Evolutionary conservation across 2,888 invertebrate species (phyloP).

Genomic region (Eucera pruinosa): DNA sequence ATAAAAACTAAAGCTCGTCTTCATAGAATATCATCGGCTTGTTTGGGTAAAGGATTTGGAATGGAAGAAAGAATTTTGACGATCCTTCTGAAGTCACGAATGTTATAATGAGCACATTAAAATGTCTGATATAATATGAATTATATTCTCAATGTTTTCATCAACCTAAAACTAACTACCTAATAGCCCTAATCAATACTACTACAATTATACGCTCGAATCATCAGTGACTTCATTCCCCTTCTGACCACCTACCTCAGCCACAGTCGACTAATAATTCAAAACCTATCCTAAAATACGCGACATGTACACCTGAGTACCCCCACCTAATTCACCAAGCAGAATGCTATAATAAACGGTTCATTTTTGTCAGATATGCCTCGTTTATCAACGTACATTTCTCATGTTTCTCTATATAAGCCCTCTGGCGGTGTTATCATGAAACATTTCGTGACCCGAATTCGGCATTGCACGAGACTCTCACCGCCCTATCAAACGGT

Average conservation of each 20-base stretch:
- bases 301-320: neutral
- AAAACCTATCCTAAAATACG: neutral
- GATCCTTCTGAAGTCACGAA: too few species aligned
- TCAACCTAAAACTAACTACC: neutral
- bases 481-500: slow-evolving; percentile 58
- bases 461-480: slow-evolving; percentile 71
- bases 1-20: slow-evolving; percentile 37
- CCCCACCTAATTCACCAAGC: neutral
- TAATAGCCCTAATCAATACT: neutral
- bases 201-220: neutral
- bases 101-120: too few species aligned
- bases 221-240: neutral
- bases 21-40: neutral
- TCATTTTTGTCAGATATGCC: slow-evolving; percentile 10
- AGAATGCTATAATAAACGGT: slow-evolving; percentile 27
- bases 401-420: too few species aligned
- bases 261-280: neutral
- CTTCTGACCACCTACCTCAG: too few species aligned
- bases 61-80: neutral
- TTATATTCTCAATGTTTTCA: neutral
- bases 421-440: slow-evolving; percentile 71
- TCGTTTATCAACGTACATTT: slow-evolving; percentile 66
- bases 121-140: too few species aligned
- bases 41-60: slow-evolving; percentile 7
- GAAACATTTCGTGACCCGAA: slow-evolving; percentile 80